Evolutionary conservation across 2,888 invertebrate genomes (phyloP), one percentile per base, ranked within the genome.

Genomic region (Matsumyia berberina): DNA sequence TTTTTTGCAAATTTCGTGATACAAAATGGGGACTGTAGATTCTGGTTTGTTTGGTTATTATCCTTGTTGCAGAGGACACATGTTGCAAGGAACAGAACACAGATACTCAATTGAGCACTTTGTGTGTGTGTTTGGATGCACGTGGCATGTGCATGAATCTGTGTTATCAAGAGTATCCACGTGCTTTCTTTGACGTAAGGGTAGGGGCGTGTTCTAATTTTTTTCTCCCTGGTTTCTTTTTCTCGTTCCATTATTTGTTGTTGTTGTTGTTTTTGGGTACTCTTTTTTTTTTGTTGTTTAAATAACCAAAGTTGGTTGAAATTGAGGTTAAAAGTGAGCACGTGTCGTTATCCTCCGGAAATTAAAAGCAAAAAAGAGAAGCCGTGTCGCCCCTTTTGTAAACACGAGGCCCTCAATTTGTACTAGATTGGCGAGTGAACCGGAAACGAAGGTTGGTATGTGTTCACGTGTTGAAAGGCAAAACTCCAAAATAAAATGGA

Each of bases 181-280:
- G 90, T 90, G 90, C 89, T 90, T 88, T 87, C 88, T 87, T 89
- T 90, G 89, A 89, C 89, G 88, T 89, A 90, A 90, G 90, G 90
- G 89, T 89, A 90, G 90, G 90, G 90, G 90, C 90, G 90, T 90
- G 90, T 88, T 89, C 88, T 88, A 88, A 44, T 58, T 73, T 70
- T 42, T 74, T 57, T 58, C 17, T 24, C 4, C 24, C n/a, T n/a
- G n/a, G 24, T 24, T 24, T 58, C 9, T 15, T 64, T 57, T 15
- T 58, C 3, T 55, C n/a, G 29, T 42, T 51, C 17, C 31, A 7
- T 58, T 57, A 19, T 17, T 77, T 69, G 51, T 69, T 66, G 46
- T 37, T 60, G 58, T 35, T 53, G n/a, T 39, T 42, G 33, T 17
- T 12, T 60, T 42, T 7, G 2, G 5, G 33, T 33, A 60, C 8